Conservation (phyloP, 2,797 vertebrate species). For the Paedocypris micromegethes region DNA sequence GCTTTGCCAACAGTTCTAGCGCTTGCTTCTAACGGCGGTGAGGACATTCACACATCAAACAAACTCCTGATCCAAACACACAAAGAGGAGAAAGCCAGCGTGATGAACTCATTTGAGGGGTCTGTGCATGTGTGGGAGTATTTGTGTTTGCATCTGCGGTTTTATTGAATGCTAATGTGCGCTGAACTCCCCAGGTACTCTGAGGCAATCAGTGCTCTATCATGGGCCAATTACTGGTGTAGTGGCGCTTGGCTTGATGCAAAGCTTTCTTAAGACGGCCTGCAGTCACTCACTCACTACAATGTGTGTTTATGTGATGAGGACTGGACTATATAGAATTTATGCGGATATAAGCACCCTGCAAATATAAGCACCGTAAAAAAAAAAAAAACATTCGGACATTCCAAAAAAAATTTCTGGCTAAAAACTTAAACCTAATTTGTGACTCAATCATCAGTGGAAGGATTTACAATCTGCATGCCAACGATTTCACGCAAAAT, state of each 20-base stretch:
- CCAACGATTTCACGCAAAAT: no score
- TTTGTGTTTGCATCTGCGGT: conserved; percentile 18
- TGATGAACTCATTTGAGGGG: conserved; percentile 1
- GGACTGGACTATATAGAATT: no score
- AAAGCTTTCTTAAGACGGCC: not conserved
- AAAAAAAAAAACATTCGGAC: no score
- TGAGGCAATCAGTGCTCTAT: conserved; percentile 27
- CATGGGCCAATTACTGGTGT: conserved; percentile 30
- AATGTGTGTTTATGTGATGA: not conserved
- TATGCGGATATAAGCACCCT: no score
- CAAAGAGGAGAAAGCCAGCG: conserved; percentile 3
- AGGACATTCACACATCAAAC: conserved; percentile 3
- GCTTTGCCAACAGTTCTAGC: not conserved
- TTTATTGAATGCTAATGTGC: conserved; percentile 34
- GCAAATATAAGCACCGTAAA: no score
- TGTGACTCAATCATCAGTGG: no score
- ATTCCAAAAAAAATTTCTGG: no score
- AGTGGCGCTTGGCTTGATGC: not conserved
- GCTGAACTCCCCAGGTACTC: conserved; percentile 27
- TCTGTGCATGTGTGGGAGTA: conserved; percentile 1
- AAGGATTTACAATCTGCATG: no score
- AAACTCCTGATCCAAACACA: conserved; percentile 11
- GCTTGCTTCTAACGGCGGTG: not conserved
- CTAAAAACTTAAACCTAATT: no score
- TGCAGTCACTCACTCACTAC: no score